Evolutionary conservation across 2,797 vertebrate species (phyloP), one percentile per base, ranked within the genome.

Genomic region (Tenualosa ilisha): DNA sequence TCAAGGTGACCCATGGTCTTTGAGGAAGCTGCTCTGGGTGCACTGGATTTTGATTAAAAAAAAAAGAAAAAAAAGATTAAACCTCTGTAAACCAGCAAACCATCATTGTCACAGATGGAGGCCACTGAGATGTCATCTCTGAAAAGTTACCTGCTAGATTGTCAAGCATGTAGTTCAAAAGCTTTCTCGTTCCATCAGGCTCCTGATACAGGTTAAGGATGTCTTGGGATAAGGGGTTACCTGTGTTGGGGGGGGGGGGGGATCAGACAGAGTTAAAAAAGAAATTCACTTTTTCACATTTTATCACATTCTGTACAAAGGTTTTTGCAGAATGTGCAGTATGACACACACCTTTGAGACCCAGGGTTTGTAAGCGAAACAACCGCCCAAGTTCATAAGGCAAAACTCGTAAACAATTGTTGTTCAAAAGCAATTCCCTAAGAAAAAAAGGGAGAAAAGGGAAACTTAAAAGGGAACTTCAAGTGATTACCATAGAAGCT

Each of bases 351-450:
- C 98, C 98, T 98, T 99, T 99, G 84, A 99, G 97, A 89, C 98
- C 98, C 87, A 99, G 94, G 88, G 96, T 99, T 94, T 99, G 98
- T 89, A 99, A 94, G 96, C 97, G 97, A 96, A 99, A 99, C 93
- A 99, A 97, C 92, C 97, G 96, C 92, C 98, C 98, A 93, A 99
- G 98, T 97, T 99, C 98, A 83, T 98, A 99, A 96, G 98, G 98
- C 96, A 99, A 97, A 97, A 99, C 97, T 96, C 98, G 97, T 96
- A 99, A 96, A 94, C 98, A 96, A 97, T 99, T 99, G 97, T 99
- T 97, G 96, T 99, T 99, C 96, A 99, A 99, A 97, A 99, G 97
- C 96, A 99, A 97, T 97, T 99, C 98, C 98, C 98, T 99, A 94
- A 91, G 83, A 79, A 93, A 89, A 91, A 84, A 86, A 90, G 88